Base-by-base conservation (phyloP, 1,140 invertebrate genomes). In the Drosophila obscura region DNA sequence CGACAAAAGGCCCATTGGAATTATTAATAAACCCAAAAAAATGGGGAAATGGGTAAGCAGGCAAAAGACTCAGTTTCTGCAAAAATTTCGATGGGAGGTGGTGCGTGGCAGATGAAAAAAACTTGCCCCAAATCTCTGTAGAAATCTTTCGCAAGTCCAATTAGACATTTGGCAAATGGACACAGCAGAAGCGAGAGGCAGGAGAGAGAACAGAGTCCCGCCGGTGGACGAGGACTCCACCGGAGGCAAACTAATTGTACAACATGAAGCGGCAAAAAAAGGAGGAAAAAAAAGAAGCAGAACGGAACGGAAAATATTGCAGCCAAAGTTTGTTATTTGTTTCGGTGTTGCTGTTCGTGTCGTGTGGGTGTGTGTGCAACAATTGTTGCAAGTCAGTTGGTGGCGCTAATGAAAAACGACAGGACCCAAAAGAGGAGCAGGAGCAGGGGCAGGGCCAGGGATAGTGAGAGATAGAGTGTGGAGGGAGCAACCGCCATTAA, bases 381-480 rank as follows among this genome's bases (percentile, higher is more conserved):
- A 88, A 89, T 88, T 88, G 83, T 88, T 88, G 83, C 83, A 88
- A 88, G 83, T 88, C 83, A 88, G 83, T 87, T 82, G 83, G 66
- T 60, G 71, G 55, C 82, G 73, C 79, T 85, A 85, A 85, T 85
- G 82, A 85, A 88, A 82, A 88, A 87, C 76, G 80, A 76, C 78
- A 78, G 64, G 64, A 83, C 26, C 31, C 45, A 22, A 55, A 22
- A 19, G 45, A 22, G 15, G 1, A 22, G 16, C 22, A 13, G 22
- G 43, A 49, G 16, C 9, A 49, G 31, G 16, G 53, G 44, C 24
- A 43, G 35, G 31, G 55, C 9, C 11, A 35, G 24, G 22, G 56
- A 53, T 51, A 39, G 24, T 43, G 5, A 35, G 15, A 28, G 48
- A 50, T 55, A 26, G 60, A 28, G 31, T 3, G 7, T 9, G 31